A percentile compares a stretch with the other conserved stretches of the same genome.
Evolutionary conservation across 2,888 invertebrate species (phyloP).

Genomic region (Drosophila merina): DNA sequence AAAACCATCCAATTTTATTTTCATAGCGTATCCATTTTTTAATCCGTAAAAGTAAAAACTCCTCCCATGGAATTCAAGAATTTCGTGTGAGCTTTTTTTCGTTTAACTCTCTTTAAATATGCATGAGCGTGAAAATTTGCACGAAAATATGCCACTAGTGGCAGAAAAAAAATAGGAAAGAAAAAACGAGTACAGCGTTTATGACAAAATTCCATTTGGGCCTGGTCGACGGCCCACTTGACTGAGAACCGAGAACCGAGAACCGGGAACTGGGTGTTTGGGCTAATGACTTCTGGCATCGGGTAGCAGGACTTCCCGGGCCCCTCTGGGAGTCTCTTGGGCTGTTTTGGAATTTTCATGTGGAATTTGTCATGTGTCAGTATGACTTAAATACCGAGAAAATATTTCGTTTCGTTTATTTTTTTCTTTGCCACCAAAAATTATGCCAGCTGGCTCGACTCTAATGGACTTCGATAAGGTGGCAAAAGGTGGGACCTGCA

Average conservation of each 20-base stretch:
- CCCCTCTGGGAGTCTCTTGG: slow-evolving; percentile 3
- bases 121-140: slow-evolving; percentile 74
- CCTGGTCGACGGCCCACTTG: slow-evolving; percentile 27
- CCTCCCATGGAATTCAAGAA: slow-evolving; percentile 14
- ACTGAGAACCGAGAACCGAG: slow-evolving; percentile 7
- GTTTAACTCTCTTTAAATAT: slow-evolving; percentile 63
- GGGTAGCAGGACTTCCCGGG: slow-evolving; percentile 29
- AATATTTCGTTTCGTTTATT: slow-evolving; percentile 55
- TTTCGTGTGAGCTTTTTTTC: slow-evolving; percentile 7
- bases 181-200: slow-evolving; percentile 57
- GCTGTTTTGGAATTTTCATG: slow-evolving; percentile 55
- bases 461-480: slow-evolving; percentile 80
- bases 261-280: slow-evolving; percentile 61
- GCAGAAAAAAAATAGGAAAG: slow-evolving; percentile 20
- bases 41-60: neutral
- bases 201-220: slow-evolving; percentile 79
- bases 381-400: slow-evolving; percentile 78
- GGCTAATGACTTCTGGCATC: slow-evolving; percentile 75
- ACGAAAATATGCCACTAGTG: slow-evolving; percentile 73
- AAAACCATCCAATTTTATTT: neutral
- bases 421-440: slow-evolving; percentile 40
- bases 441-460: slow-evolving; percentile 52
- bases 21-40: neutral
- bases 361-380: slow-evolving; percentile 80
- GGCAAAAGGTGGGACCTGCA: slow-evolving; percentile 57